phyloP scores from a whole-genome alignment of 2,888 invertebrate species.

The Agrypnus murinus region DNA sequence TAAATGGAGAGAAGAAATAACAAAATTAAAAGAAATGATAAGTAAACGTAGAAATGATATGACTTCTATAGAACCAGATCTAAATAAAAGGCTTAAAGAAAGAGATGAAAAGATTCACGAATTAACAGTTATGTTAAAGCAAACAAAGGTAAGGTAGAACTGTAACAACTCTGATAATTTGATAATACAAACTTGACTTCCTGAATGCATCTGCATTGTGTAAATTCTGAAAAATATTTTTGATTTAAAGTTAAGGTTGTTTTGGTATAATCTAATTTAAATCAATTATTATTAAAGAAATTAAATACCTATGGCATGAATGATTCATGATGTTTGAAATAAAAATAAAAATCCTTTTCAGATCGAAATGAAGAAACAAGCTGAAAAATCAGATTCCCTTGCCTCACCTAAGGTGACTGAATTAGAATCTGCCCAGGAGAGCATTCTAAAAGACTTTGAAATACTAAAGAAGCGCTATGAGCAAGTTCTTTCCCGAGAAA shows the following conservation, averaged over 20 bases:
- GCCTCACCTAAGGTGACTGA: slow-evolving; percentile 61
- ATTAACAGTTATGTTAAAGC: slow-evolving; percentile 67
- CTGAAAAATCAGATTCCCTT: slow-evolving; percentile 34
- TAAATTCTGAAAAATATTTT: too few species aligned
- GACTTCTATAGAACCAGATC: slow-evolving; percentile 65
- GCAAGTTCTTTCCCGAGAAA: slow-evolving; percentile 72
- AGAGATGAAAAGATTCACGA: slow-evolving; percentile 72
- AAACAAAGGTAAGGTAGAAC: slow-evolving; percentile 68
- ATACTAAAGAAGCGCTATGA: slow-evolving; percentile 72
- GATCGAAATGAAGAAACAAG: slow-evolving; percentile 46
- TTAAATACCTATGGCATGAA: too few species aligned
- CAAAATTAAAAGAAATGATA: slow-evolving; percentile 68
- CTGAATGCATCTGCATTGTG: too few species aligned
- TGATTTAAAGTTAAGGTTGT: too few species aligned
- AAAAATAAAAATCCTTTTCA: too few species aligned
- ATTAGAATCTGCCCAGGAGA: slow-evolving; percentile 62
- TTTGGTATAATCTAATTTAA: too few species aligned
- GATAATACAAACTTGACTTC: too few species aligned
- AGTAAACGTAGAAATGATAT: slow-evolving; percentile 68
- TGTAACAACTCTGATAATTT: too few species aligned
- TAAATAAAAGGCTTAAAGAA: slow-evolving; percentile 66
- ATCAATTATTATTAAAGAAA: too few species aligned
- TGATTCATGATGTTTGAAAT: too few species aligned
- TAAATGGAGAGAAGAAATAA: slow-evolving; percentile 77
- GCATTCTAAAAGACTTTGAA: slow-evolving; percentile 67